Percentiles rank a stretch among this genome's conserved stretches.
phyloP scores from a whole-genome alignment of 2,797 vertebrate genomes.

The Argya squamiceps region DNA sequence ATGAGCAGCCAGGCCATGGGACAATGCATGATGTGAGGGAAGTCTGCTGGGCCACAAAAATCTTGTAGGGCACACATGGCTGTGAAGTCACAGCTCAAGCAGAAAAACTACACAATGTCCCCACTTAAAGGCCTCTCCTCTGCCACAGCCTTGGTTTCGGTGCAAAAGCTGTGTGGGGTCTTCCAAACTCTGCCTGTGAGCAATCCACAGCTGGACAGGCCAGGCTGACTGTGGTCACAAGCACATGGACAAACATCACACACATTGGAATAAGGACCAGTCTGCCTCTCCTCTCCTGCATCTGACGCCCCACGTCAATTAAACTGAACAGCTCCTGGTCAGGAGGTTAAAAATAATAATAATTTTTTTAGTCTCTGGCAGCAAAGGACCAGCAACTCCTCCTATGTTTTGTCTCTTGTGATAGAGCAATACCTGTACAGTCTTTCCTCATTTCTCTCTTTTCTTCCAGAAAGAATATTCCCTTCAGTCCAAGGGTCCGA shows the following conservation, averaged over 20 bases:
- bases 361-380: not conserved
- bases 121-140: not conserved
- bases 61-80: rapidly evolving
- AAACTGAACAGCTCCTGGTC: not conserved
- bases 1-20: not conserved
- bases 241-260: not conserved
- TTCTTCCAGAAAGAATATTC: constrained; percentile 85
- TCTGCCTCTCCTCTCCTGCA: not conserved
- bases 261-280: not conserved
- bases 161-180: not conserved
- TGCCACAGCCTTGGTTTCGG: not conserved
- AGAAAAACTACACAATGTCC: not conserved
- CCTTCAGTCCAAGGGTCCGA: constrained; percentile 73
- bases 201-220: rapidly evolving
- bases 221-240: rapidly evolving
- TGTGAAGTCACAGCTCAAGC: not conserved
- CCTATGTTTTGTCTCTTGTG: not conserved
- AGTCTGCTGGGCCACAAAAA: rapidly evolving
- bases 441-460: not conserved
- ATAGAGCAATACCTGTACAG: not conserved
- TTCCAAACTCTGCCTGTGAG: not conserved
- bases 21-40: rapidly evolving
- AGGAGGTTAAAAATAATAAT: not conserved
- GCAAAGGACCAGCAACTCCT: not conserved
- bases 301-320: not conserved